A percentile compares a stretch with the other conserved stretches of the same genome.
These are phyloP conservation scores for Lampris incognitus DNA, from an alignment of 2,113 vertebrate species.

Conservation along the genomic window DNA sequence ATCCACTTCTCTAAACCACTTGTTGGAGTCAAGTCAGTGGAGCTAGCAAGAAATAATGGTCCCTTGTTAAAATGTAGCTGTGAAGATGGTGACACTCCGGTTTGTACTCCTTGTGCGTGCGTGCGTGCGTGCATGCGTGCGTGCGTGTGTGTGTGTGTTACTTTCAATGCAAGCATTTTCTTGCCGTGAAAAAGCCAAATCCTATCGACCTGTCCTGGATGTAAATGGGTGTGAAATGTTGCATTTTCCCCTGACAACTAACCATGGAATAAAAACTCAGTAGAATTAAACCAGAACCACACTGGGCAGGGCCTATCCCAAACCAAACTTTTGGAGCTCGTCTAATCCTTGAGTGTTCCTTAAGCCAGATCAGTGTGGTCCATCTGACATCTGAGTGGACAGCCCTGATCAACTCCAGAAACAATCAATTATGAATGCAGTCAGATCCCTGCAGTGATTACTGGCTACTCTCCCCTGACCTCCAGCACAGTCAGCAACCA, in stretches of 20 bases:
- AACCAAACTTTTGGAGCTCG: constrained; percentile 14
- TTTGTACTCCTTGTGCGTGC: too few species aligned
- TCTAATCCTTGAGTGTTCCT: constrained; percentile 37
- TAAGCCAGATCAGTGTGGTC: constrained; percentile 60
- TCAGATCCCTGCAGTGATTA: constrained; percentile 69
- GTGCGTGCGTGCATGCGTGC: too few species aligned
- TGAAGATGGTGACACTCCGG: too few species aligned
- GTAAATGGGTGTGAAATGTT: neutral
- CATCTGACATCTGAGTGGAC: constrained; percentile 51
- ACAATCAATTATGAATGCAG: constrained; percentile 75
- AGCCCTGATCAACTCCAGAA: constrained; percentile 67
- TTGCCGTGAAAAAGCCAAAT: too few species aligned
- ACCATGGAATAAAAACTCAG: neutral
- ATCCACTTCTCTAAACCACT: too few species aligned
- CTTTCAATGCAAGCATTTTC: too few species aligned
- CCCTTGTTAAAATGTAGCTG: too few species aligned
- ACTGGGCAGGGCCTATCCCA: too few species aligned
- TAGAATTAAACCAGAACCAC: neutral
- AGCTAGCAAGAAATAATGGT: too few species aligned
- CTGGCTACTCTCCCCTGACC: constrained; percentile 55
- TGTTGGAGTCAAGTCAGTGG: too few species aligned
- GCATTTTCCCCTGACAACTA: neutral
- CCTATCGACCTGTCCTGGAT: neutral
- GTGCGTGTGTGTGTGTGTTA: too few species aligned
- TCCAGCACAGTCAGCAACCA: constrained; percentile 54